phyloP scores from a whole-genome alignment of 1,140 invertebrate genomes.

The Drosophila novamexicana region DNA sequence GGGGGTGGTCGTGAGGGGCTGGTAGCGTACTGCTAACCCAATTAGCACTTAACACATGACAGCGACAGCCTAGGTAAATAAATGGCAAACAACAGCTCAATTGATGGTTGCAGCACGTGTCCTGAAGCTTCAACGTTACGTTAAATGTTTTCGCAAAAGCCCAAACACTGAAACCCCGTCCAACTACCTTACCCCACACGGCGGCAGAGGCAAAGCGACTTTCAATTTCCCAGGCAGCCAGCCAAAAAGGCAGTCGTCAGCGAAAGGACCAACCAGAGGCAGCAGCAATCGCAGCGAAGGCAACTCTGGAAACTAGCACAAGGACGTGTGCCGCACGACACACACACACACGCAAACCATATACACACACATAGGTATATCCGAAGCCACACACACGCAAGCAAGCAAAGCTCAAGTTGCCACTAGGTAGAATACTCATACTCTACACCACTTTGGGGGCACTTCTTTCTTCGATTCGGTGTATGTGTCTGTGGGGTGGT shows the following conservation, averaged over 20 bases:
- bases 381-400: slow-evolving; percentile 12
- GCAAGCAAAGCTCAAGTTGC: slow-evolving; percentile 41
- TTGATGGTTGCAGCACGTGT: slow-evolving; percentile 77
- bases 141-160: slow-evolving; percentile 66
- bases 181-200: not conserved
- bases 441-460: slow-evolving; percentile 31
- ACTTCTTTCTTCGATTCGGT: slow-evolving; percentile 30
- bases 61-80: slow-evolving; percentile 67
- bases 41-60: slow-evolving; percentile 79
- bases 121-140: slow-evolving; percentile 52
- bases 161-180: not conserved
- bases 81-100: slow-evolving; percentile 76
- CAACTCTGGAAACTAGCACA: slow-evolving; percentile 76
- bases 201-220: slow-evolving; percentile 45
- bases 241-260: slow-evolving; percentile 76
- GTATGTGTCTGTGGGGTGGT: not conserved
- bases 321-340: slow-evolving; percentile 59
- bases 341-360: slow-evolving; percentile 19
- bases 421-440: slow-evolving; percentile 34
- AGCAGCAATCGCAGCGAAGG: slow-evolving; percentile 28
- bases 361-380: slow-evolving; percentile 2
- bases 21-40: slow-evolving; percentile 59
- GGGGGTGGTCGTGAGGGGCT: not conserved
- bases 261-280: slow-evolving; percentile 57
- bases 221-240: slow-evolving; percentile 73